Percentiles rank a stretch among this genome's conserved stretches.
Evolutionary conservation across 2,888 invertebrate species (phyloP).

Genomic region (Parapristionchus giblindavisi): DNA sequence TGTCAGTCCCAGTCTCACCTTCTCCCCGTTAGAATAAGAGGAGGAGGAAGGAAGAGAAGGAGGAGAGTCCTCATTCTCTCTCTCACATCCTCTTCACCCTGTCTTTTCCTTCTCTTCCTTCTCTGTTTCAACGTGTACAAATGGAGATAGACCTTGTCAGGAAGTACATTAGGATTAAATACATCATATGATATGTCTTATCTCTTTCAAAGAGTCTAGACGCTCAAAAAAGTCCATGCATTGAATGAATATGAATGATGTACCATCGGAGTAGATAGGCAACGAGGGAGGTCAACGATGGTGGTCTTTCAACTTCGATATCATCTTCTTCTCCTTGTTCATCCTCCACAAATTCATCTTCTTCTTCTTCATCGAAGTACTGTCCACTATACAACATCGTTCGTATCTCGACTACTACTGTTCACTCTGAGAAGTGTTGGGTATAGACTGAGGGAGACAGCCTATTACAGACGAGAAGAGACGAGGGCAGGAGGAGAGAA

Average conservation of each 20-base stretch:
- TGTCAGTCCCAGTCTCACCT: background rate
- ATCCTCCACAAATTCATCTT: background rate
- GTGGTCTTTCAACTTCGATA: background rate
- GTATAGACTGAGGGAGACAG: conserved; percentile 16
- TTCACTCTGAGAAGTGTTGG: conserved; percentile 2
- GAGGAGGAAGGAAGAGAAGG: background rate
- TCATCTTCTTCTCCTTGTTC: conserved; percentile 14
- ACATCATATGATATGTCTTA: too few relatives aligned
- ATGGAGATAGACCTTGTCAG: too few relatives aligned
- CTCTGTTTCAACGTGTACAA: too few relatives aligned
- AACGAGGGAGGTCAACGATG: conserved; percentile 2
- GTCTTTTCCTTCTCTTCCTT: too few relatives aligned
- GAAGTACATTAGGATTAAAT: too few relatives aligned
- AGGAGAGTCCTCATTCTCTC: background rate
- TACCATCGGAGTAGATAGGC: conserved; percentile 26
- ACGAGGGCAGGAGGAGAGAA: background rate
- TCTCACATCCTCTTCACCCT: too few relatives aligned
- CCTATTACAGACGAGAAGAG: conserved; percentile 11
- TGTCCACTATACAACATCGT: too few relatives aligned
- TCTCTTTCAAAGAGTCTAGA: too few relatives aligned
- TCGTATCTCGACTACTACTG: too few relatives aligned
- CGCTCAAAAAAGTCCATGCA: too few relatives aligned
- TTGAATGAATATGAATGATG: too few relatives aligned
- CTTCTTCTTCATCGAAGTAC: too few relatives aligned
- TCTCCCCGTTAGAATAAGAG: background rate